A percentile compares a stretch with the other conserved stretches of the same genome.
These are phyloP conservation scores for Morone chrysops DNA, from an alignment of 2,113 vertebrate species.

Conservation along the genomic window DNA sequence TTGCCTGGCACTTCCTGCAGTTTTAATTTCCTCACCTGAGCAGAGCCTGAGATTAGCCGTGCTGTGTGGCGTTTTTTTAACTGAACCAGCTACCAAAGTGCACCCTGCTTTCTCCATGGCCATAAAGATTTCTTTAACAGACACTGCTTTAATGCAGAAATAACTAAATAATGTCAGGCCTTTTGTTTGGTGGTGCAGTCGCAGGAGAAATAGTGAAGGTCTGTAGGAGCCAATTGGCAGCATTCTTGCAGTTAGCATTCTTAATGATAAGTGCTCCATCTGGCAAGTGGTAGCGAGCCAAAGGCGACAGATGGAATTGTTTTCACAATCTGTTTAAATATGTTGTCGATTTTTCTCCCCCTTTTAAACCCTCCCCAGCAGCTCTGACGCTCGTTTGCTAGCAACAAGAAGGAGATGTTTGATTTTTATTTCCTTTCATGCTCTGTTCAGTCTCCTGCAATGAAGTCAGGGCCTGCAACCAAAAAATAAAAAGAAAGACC, in stretches of 20 bases:
- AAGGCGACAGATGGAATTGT: conserved; percentile 87
- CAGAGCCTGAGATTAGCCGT: conserved; percentile 66
- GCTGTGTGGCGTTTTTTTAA: conserved; percentile 44
- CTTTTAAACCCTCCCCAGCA: conserved; percentile 76
- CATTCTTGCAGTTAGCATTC: conserved; percentile 78
- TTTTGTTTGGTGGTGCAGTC: conserved; percentile 68
- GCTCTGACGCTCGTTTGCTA: conserved; percentile 55
- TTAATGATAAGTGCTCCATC: conserved; percentile 84
- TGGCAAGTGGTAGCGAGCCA: conserved; percentile 76
- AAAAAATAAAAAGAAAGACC: too few species aligned
- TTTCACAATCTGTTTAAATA: conserved; percentile 87
- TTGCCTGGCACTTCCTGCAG: conserved; percentile 62
- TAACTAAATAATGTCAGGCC: conserved; percentile 69
- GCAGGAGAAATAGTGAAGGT: conserved; percentile 62
- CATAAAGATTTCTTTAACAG: conserved; percentile 67
- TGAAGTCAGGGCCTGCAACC: neutral
- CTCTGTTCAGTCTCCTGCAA: conserved; percentile 5
- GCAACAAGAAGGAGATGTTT: conserved; percentile 65
- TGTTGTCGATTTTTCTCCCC: conserved; percentile 82
- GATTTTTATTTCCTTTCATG: conserved; percentile 54
- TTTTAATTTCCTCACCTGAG: conserved; percentile 78
- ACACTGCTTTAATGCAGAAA: conserved; percentile 68
- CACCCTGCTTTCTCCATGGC: conserved; percentile 34
- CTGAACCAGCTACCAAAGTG: conserved; percentile 43
- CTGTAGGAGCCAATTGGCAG: conserved; percentile 77